These are phyloP conservation scores for Heteronetta atricapilla DNA, from an alignment of 2,113 vertebrate species.

Conservation along the genomic window DNA sequence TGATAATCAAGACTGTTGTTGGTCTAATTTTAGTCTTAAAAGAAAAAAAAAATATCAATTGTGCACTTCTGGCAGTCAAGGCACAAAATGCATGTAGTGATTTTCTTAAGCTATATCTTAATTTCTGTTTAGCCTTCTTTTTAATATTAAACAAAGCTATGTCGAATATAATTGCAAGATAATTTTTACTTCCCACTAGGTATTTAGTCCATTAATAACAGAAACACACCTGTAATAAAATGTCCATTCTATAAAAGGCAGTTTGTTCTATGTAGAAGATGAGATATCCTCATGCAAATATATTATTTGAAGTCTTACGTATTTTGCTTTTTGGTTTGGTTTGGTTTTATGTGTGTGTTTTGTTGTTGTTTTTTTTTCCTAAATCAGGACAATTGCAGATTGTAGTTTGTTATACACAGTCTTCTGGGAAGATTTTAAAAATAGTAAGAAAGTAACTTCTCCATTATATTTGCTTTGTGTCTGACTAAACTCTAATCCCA, in stretches of 20 bases:
- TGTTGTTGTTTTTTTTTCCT: neutral
- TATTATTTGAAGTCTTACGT: neutral
- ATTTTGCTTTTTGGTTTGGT: too few relatives aligned
- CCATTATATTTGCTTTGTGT: neutral
- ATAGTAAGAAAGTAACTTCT: neutral
- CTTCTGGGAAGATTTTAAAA: conserved; percentile 12
- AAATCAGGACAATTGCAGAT: neutral
- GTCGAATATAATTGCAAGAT: neutral
- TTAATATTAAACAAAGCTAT: neutral
- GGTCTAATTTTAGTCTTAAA: neutral
- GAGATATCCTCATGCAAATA: neutral
- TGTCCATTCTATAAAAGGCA: neutral
- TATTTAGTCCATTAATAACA: neutral
- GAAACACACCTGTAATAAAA: neutral
- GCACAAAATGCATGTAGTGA: neutral
- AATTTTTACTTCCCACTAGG: neutral
- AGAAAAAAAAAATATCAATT: neutral
- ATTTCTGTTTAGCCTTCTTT: neutral
- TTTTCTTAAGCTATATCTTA: neutral
- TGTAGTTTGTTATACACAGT: neutral
- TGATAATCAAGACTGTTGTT: neutral
- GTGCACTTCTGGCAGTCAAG: neutral
- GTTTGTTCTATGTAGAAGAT: neutral
- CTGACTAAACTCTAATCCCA: neutral
- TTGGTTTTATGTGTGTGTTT: too few relatives aligned